Conservation (phyloP, 2,113 vertebrate species). For the Argyrosomus japonicus region DNA sequence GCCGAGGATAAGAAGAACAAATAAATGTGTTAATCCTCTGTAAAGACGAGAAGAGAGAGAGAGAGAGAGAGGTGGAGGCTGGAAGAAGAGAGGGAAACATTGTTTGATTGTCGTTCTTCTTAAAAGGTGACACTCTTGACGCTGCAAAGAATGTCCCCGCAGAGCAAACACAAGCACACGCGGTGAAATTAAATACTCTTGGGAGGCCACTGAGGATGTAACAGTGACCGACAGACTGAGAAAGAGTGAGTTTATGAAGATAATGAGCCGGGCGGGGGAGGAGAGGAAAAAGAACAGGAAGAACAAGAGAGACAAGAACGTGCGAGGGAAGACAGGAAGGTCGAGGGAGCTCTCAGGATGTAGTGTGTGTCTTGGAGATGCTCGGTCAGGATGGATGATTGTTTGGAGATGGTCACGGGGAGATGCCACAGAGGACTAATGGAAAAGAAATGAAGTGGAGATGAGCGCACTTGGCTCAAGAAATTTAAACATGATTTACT, state of each 20-base stretch:
- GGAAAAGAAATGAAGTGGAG: constrained; percentile 37
- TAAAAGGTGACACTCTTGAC: constrained; percentile 67
- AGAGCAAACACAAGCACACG: constrained; percentile 61
- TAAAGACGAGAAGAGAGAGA: constrained; percentile 59
- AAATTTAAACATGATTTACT: constrained; percentile 21
- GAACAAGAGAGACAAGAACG: neutral
- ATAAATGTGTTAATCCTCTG: constrained; percentile 72
- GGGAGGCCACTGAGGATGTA: constrained; percentile 53
- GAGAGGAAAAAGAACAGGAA: constrained; percentile 17
- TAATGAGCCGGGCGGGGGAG: neutral
- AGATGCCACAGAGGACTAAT: constrained; percentile 36
- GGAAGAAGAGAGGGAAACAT: constrained; percentile 37
- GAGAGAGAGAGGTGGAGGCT: constrained; percentile 33
- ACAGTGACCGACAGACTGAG: constrained; percentile 15
- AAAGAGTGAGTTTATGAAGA: constrained; percentile 46
- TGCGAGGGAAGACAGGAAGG: constrained; percentile 27
- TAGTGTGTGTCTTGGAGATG: constrained; percentile 72
- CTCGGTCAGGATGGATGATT: constrained; percentile 52
- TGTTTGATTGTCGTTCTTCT: constrained; percentile 75
- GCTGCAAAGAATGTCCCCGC: constrained; percentile 52
- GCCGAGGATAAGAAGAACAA: constrained; percentile 60
- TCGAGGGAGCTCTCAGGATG: constrained; percentile 62
- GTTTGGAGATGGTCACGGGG: constrained; percentile 72
- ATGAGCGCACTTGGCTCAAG: constrained; percentile 38
- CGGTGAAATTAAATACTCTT: constrained; percentile 40